Conservation (phyloP, 2,888 invertebrate species). For the Drosophila suboccidentalis region DNA sequence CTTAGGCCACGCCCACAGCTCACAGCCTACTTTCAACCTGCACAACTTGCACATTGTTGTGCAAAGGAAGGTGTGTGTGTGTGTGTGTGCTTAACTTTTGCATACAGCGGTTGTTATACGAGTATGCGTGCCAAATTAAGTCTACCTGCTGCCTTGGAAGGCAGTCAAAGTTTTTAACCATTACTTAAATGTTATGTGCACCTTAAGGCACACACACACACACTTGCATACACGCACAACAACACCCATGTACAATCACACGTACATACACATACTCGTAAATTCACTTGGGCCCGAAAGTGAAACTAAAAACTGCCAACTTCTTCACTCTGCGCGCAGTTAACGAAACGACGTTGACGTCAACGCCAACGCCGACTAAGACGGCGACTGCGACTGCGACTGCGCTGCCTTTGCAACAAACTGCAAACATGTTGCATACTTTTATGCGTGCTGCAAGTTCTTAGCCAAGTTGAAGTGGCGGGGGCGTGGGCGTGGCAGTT, state of each 20-base stretch:
- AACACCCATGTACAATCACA: constrained; percentile 1
- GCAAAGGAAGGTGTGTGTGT: constrained; percentile 27
- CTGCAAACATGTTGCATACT: constrained; percentile 76
- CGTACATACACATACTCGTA: constrained; percentile 32
- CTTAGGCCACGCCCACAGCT: constrained; percentile 65
- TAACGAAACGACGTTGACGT: constrained; percentile 24
- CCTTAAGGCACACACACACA: constrained; percentile 61
- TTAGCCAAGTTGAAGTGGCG: constrained; percentile 38
- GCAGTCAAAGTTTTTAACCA: constrained; percentile 72
- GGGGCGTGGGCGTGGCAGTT: constrained; percentile 9
- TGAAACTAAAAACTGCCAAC: constrained; percentile 76
- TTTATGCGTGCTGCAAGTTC: constrained; percentile 65
- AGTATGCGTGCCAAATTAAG: constrained; percentile 61
- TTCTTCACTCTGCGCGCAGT: constrained; percentile 50
- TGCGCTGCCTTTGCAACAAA: constrained; percentile 67
- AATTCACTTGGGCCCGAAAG: constrained; percentile 81
- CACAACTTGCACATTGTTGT: constrained; percentile 67
- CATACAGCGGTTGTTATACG: constrained; percentile 55
- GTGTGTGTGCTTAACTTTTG: constrained; percentile 37
- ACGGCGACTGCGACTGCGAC: constrained; percentile 25
- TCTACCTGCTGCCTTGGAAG: constrained; percentile 48
- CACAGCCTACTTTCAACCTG: constrained; percentile 28
- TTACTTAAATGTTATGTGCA: constrained; percentile 81
- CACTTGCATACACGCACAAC: neutral
- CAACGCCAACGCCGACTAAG: constrained; percentile 25